Conservation (phyloP, 1,140 invertebrate genomes). For the Parapsyche elsis region DNA sequence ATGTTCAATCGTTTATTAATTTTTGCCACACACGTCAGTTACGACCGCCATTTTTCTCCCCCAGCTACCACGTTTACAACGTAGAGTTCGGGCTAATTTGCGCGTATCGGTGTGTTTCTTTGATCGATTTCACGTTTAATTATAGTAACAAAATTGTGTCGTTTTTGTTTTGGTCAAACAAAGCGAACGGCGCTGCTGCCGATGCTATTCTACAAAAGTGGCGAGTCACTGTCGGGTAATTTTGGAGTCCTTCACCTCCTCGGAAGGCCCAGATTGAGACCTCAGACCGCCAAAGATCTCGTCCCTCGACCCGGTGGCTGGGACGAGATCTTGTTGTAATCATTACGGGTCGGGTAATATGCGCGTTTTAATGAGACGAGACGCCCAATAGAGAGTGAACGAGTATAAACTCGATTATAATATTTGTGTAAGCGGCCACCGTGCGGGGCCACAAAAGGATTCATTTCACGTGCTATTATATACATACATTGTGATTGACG, state of each 20-base stretch:
- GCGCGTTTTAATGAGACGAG: constrained; percentile 31
- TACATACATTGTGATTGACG: background rate
- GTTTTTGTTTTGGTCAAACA: constrained; percentile 21
- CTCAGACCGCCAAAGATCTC: constrained; percentile 27
- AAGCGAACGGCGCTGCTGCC: background rate
- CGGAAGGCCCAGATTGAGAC: constrained; percentile 29
- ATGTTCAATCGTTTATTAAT: too few species aligned
- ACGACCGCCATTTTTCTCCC: too few species aligned
- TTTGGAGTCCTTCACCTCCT: constrained; percentile 33
- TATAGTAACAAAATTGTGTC: background rate
- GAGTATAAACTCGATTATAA: constrained; percentile 45
- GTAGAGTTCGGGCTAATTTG: too few species aligned
- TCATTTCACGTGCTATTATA: background rate
- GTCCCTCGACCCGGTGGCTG: background rate
- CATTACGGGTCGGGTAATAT: constrained; percentile 23
- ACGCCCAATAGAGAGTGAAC: background rate
- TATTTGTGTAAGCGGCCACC: constrained; percentile 31
- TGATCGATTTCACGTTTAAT: constrained; percentile 32
- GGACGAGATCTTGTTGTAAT: background rate
- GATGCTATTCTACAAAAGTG: constrained; percentile 19
- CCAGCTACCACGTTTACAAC: too few species aligned
- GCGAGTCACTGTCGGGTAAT: constrained; percentile 36
- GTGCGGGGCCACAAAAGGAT: background rate
- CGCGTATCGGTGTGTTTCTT: background rate
- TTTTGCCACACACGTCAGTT: too few species aligned